These are phyloP conservation scores for Rachycentron canadum DNA, from an alignment of 2,797 vertebrate species.

Conservation along the genomic window DNA sequence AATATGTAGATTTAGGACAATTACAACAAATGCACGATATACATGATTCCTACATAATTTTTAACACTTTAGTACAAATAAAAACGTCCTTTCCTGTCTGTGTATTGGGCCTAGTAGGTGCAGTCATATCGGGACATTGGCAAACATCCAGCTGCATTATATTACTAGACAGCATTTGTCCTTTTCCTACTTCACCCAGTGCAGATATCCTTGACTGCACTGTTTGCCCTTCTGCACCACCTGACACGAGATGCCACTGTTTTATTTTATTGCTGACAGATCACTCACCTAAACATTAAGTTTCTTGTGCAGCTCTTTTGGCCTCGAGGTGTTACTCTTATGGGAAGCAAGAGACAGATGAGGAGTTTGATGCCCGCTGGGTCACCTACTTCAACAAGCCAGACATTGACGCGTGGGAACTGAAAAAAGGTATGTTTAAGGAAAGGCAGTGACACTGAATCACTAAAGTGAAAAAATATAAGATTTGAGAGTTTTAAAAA, in stretches of 20 bases:
- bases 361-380: conserved; percentile 99
- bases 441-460: neutral
- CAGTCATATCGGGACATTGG: conserved; percentile 42
- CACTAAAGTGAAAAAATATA: neutral
- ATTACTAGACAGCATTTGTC: conserved; percentile 19
- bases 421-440: conserved; percentile 91
- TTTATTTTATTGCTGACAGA: neutral
- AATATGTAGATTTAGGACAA: fast-evolving
- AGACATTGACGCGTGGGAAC: conserved; percentile 97
- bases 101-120: conserved; percentile 12
- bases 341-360: conserved; percentile 93
- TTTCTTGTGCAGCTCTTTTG: conserved; percentile 76
- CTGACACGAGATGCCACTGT: conserved; percentile 5
- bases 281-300: neutral
- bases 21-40: neutral
- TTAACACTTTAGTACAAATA: neutral
- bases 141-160: conserved; percentile 41
- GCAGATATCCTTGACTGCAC: conserved; percentile 15
- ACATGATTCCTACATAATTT: fast-evolving
- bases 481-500: neutral
- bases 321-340: conserved; percentile 92
- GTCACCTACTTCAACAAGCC: conserved; percentile 97
- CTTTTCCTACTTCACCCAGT: neutral
- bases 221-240: conserved; percentile 1
- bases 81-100: neutral